Base-by-base conservation (phyloP, 2,797 vertebrate genomes). In the Manis javanica region DNA sequence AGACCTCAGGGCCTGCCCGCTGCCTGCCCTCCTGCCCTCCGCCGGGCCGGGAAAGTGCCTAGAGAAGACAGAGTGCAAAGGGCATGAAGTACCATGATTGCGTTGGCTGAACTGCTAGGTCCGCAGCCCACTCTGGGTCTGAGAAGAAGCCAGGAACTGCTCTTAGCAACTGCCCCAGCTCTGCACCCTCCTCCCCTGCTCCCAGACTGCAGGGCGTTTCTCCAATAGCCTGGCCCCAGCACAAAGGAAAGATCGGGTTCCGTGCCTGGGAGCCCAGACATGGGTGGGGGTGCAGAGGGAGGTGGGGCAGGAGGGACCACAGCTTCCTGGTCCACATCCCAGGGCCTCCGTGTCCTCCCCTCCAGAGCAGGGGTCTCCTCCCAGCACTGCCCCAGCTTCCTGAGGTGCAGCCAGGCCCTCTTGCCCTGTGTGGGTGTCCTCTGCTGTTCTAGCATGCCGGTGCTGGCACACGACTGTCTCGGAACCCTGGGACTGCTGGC, bases 251-350 rank as follows among this genome's bases (percentile, higher is more conserved):
- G 97, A 97, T 96, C 79, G 16, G 55, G 57, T 97, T 97, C 96
- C 96, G 88, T 42, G 96, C 94, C 96, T 92, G 82, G 63, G 94
- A 97, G 92, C 94, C 96, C 96, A 97, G 97, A 96, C 96, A 95
- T 84, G 95, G 95, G 96, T 95, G 97, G 92, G 95, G 92, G 69
- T 15, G 66, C 23, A 37, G 68, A 86, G 42, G 64, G 85, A 51
- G 59, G 90, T 31, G 72, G 64, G 61, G 66, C 57, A 77, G 88
- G 90, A 93, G 95, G 94, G 89, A 96, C 96, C 96, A 75, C 97
- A 91, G 94, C 95, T 97, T 96, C 94, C 98, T 96, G 93, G 94
- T 97, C 87, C 5, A 11, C 2, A 0, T 90, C 94, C 85, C 82
- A 88, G 92, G 87, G 90, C 95, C 96, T 93, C 51, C 34, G n/a